Conservation (phyloP, 2,888 invertebrate genomes). For the Gonocerus acuteangulatus region DNA sequence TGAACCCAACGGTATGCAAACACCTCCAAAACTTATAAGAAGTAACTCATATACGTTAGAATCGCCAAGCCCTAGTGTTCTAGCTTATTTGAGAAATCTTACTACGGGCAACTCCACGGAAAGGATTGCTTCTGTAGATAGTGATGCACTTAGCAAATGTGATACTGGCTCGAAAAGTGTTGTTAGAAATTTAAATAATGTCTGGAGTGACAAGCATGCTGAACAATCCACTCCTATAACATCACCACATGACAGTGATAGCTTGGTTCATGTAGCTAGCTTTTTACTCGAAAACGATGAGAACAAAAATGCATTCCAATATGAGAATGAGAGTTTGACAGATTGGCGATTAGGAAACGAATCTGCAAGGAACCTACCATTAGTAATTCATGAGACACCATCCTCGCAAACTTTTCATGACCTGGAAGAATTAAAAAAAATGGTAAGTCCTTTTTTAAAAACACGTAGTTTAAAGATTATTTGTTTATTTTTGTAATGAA, state of each 20-base stretch:
- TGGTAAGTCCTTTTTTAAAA: no score
- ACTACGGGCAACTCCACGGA: background rate
- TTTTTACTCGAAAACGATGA: no score
- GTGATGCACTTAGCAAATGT: background rate
- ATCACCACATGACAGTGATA: background rate
- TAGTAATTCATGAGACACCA: no score
- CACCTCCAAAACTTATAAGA: slow-evolving; percentile 33
- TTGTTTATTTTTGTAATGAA: no score
- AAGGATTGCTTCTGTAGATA: background rate
- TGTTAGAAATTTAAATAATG: slow-evolving; percentile 29
- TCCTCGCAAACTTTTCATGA: no score
- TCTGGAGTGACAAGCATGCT: slow-evolving; percentile 1
- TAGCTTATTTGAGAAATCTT: slow-evolving; percentile 33
- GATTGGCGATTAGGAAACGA: no score
- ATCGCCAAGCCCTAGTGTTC: slow-evolving; percentile 38
- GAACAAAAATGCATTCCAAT: no score
- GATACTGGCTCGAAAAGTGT: background rate
- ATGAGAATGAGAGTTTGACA: no score
- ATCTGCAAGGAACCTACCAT: no score
- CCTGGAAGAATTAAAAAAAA: no score
- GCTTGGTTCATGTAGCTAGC: no score
- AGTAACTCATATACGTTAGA: slow-evolving; percentile 39
- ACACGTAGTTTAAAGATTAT: no score
- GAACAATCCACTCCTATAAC: background rate
- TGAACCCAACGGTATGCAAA: background rate